Evolutionary conservation across 2,797 vertebrate genomes (phyloP).

Genomic region (Xenops minutus): DNA sequence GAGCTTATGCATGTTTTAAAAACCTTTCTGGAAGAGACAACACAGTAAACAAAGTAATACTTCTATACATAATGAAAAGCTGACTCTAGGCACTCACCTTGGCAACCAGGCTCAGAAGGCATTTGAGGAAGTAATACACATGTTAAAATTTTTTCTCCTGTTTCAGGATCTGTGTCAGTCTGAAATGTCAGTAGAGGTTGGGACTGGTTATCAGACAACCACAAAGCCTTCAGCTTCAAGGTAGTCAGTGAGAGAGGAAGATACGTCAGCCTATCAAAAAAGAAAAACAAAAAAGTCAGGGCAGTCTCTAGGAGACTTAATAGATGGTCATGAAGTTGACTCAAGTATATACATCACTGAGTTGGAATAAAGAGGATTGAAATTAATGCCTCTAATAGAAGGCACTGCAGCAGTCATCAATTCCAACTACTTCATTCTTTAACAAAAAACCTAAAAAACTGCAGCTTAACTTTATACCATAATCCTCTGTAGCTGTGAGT

Average conservation of each 20-base stretch:
- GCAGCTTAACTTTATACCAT: neutral
- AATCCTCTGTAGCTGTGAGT: neutral
- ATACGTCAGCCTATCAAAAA: slow-evolving; percentile 81
- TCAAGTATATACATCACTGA: neutral
- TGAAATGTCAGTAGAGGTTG: slow-evolving; percentile 97
- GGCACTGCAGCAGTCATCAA: neutral
- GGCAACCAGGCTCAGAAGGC: slow-evolving; percentile 83
- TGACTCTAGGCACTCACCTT: slow-evolving; percentile 78
- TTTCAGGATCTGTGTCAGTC: slow-evolving; percentile 87
- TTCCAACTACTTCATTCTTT: neutral
- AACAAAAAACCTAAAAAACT: neutral
- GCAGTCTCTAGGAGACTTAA: neutral
- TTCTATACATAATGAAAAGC: neutral
- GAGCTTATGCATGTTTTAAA: neutral
- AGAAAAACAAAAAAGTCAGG: neutral
- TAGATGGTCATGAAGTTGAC: neutral
- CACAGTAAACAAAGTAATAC: neutral
- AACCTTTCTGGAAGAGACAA: neutral
- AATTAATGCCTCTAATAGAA: neutral
- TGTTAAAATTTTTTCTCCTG: slow-evolving; percentile 94
- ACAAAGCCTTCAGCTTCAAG: slow-evolving; percentile 92
- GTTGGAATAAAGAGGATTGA: neutral
- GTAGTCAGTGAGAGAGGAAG: slow-evolving; percentile 90
- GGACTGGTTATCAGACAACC: slow-evolving; percentile 98
- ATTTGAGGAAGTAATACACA: slow-evolving; percentile 97